Evolutionary conservation across 2,113 vertebrate genomes (phyloP).

Genomic region (Pangasianodon gigas): DNA sequence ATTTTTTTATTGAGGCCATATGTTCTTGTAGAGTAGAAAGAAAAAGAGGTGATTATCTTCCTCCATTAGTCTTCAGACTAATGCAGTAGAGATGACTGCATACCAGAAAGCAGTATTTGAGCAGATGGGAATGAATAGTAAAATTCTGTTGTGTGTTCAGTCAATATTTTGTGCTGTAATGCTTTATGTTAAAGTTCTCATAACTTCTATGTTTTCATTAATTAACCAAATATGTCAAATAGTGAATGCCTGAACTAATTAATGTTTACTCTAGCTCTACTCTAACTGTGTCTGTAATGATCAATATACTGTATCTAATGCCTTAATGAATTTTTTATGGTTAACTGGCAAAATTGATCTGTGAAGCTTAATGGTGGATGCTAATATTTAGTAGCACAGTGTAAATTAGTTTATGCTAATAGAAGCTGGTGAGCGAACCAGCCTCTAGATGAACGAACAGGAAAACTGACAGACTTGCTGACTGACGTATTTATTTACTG

Average conservation of each 20-base stretch:
- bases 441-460: no score
- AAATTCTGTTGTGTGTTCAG: slow-evolving; percentile 3
- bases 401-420: not conserved
- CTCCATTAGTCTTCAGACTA: not conserved
- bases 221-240: not conserved
- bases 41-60: not conserved
- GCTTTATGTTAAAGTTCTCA: not conserved
- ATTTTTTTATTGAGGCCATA: not conserved
- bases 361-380: not conserved
- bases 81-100: not conserved
- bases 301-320: not conserved
- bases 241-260: not conserved
- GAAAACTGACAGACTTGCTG: not conserved
- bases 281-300: not conserved
- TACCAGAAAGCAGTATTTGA: not conserved
- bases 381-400: not conserved
- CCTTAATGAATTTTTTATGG: not conserved
- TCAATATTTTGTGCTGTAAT: not conserved
- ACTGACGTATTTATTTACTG: not conserved
- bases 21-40: not conserved
- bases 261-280: not conserved
- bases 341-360: not conserved
- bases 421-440: not conserved
- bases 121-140: slow-evolving; percentile 4
- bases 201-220: not conserved